Evolutionary conservation across 2,888 invertebrate genomes (phyloP).

Genomic region (Phyllotreta cruciferae): DNA sequence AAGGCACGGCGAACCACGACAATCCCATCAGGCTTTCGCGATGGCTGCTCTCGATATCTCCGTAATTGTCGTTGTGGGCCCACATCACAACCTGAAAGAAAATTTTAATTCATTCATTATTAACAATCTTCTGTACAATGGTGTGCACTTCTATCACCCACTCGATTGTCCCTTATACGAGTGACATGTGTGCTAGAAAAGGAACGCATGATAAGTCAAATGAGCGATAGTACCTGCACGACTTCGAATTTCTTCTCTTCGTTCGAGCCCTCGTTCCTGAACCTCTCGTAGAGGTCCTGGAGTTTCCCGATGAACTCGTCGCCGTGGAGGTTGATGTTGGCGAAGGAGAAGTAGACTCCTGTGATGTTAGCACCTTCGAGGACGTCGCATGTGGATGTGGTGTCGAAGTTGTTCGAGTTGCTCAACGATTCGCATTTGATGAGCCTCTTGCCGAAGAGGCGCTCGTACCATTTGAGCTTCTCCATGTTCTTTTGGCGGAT

Average conservation of each 20-base stretch:
- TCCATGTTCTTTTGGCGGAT: constrained; percentile 32
- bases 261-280: constrained; percentile 50
- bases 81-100: constrained; percentile 69
- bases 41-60: constrained; percentile 72
- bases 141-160: background rate
- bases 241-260: constrained; percentile 64
- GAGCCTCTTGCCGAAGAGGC: constrained; percentile 66
- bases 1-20: constrained; percentile 76
- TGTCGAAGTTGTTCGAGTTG: constrained; percentile 61
- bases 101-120: background rate
- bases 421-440: constrained; percentile 61
- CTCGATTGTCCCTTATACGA: background rate
- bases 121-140: no score
- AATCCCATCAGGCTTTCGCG: constrained; percentile 68
- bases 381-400: constrained; percentile 61
- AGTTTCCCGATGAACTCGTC: constrained; percentile 73
- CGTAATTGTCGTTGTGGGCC: constrained; percentile 70
- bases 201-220: background rate
- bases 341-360: constrained; percentile 75
- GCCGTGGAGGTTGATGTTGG: constrained; percentile 71
- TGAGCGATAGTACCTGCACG: constrained; percentile 64
- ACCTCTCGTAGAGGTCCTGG: constrained; percentile 64
- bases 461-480: constrained; percentile 66
- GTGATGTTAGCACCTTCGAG: constrained; percentile 65
- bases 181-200: background rate